phyloP scores from a whole-genome alignment of 2,113 vertebrate genomes.

The Pseudorasbora parva region DNA sequence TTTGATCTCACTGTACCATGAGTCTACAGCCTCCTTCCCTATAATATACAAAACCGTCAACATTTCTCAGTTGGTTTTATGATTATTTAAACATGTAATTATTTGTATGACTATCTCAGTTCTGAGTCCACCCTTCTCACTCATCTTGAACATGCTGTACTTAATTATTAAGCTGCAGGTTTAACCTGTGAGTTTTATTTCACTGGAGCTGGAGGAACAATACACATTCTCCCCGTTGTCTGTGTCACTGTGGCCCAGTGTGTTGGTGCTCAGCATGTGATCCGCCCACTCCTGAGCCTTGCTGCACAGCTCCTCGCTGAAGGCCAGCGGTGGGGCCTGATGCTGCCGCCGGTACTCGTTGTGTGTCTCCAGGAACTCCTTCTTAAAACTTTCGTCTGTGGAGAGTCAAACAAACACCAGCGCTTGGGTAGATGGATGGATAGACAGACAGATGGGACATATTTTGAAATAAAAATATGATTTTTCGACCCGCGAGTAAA shows the following conservation, averaged over 20 bases:
- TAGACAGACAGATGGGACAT: no score
- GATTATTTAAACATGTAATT: no score
- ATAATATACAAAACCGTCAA: neutral
- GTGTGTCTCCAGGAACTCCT: constrained; percentile 60
- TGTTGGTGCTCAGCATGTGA: constrained; percentile 51
- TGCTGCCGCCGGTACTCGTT: constrained; percentile 62
- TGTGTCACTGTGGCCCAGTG: constrained; percentile 64
- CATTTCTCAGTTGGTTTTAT: neutral
- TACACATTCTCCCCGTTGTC: constrained; percentile 68
- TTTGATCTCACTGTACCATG: constrained; percentile 63
- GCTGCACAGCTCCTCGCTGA: constrained; percentile 53
- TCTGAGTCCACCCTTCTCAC: no score
- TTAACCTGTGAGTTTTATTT: constrained; percentile 31
- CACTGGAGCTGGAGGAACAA: constrained; percentile 56
- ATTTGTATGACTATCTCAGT: no score
- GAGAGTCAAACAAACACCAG: neutral
- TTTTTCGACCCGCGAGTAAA: no score
- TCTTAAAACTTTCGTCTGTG: constrained; percentile 52
- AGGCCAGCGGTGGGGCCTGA: constrained; percentile 54
- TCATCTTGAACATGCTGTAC: no score
- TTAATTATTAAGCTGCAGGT: no score
- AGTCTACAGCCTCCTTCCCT: constrained; percentile 56
- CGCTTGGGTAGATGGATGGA: no score
- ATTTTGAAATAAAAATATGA: no score
- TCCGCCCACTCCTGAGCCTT: constrained; percentile 66